phyloP scores from a whole-genome alignment of 2,113 vertebrate species.

The Paratilapia polleni region DNA sequence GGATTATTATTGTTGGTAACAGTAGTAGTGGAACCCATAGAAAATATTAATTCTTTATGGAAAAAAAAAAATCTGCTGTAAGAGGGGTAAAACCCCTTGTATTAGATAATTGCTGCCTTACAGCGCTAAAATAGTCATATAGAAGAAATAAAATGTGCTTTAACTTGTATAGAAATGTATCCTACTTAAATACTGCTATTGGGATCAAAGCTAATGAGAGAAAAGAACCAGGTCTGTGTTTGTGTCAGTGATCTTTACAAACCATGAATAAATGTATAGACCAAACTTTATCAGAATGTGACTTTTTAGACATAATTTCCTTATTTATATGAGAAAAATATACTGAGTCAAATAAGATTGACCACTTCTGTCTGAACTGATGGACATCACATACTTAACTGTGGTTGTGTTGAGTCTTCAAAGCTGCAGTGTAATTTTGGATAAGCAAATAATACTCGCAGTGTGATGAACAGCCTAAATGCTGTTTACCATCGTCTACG shows the following conservation, averaged over 20 bases:
- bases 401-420: not conserved
- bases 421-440: not conserved
- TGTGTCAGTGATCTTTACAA: not conserved
- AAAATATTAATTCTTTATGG: constrained; percentile 2
- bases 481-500: constrained; percentile 26
- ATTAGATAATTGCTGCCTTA: not conserved
- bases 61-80: not conserved
- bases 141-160: not conserved
- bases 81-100: no score
- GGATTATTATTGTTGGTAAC: constrained; percentile 41
- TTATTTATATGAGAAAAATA: not conserved
- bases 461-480: not conserved
- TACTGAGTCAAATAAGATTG: not conserved
- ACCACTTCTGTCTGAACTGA: not conserved
- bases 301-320: not conserved
- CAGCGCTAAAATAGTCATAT: not conserved
- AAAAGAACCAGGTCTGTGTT: no score
- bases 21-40: not conserved
- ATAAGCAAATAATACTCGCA: not conserved
- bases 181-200: not conserved
- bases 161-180: not conserved
- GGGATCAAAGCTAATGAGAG: not conserved
- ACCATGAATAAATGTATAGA: not conserved
- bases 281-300: not conserved
- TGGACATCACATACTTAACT: not conserved